phyloP scores from a whole-genome alignment of 2,797 vertebrate species.

The Rhinogobio ventralis region DNA sequence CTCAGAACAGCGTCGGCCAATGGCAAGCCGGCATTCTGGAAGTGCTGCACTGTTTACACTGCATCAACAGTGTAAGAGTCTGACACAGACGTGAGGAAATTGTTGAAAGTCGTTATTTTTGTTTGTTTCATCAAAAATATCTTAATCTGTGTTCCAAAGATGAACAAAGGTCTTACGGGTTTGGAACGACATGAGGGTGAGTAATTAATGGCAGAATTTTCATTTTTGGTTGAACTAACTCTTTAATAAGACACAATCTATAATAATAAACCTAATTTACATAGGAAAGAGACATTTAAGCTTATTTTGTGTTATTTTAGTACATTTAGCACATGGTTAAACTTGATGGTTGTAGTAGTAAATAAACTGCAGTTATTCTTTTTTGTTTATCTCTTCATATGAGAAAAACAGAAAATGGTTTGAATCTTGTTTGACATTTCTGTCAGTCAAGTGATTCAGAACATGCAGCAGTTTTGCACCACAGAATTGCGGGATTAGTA shows the following conservation, averaged over 20 bases:
- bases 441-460: slow-evolving; percentile 4
- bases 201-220: too few relatives aligned
- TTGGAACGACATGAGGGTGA: too few relatives aligned
- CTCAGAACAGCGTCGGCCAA: too few relatives aligned
- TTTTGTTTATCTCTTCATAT: slow-evolving; percentile 39
- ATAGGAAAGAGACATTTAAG: neutral
- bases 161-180: too few relatives aligned
- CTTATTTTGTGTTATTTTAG: neutral
- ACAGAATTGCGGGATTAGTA: slow-evolving; percentile 16
- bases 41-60: too few relatives aligned
- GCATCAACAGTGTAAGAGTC: too few relatives aligned
- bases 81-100: too few relatives aligned
- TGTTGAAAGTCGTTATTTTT: too few relatives aligned
- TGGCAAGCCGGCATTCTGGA: too few relatives aligned
- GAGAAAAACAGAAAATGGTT: slow-evolving; percentile 43
- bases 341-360: neutral
- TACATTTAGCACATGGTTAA: neutral
- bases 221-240: too few relatives aligned
- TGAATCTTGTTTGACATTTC: neutral
- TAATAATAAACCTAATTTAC: neutral
- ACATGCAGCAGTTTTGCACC: neutral
- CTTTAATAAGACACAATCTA: neutral
- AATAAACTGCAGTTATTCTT: slow-evolving; percentile 33
- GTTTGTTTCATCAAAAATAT: too few relatives aligned
- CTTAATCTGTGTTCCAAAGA: too few relatives aligned